phyloP scores from a whole-genome alignment of 1,140 invertebrate genomes.

The Drosophila chauvacae region DNA sequence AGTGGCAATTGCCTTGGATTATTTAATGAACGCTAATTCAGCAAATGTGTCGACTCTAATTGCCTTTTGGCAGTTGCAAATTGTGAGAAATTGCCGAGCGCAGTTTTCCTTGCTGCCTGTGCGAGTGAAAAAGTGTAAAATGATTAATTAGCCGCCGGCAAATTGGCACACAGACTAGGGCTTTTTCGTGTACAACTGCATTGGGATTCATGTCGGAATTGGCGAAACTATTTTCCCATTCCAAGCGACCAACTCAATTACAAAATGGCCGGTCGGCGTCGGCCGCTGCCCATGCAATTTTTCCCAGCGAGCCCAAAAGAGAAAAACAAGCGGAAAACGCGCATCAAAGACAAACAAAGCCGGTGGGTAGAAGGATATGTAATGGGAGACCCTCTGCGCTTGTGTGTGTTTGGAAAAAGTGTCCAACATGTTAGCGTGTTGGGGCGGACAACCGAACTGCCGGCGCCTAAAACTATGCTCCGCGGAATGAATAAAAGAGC shows the following conservation, averaged over 20 bases:
- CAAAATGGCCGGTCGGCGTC: conserved; percentile 23
- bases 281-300: conserved; percentile 45
- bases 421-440: conserved; percentile 53
- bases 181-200: conserved; percentile 35
- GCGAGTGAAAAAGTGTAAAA: conserved; percentile 37
- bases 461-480: conserved; percentile 59
- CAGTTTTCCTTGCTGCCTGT: conserved; percentile 20
- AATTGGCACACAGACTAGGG: conserved; percentile 34
- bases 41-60: conserved; percentile 39
- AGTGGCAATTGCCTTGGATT: conserved; percentile 36
- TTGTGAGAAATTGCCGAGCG: conserved; percentile 32
- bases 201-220: conserved; percentile 38
- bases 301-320: conserved; percentile 5
- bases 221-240: conserved; percentile 50
- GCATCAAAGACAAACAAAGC: conserved; percentile 57
- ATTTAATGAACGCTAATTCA: conserved; percentile 46
- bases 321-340: conserved; percentile 60
- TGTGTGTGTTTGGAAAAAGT: conserved; percentile 25
- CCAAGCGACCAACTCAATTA: conserved; percentile 51
- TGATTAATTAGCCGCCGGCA: conserved; percentile 48
- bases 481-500: conserved; percentile 52
- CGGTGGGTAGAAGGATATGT: not conserved
- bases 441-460: conserved; percentile 41
- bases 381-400: not conserved
- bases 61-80: conserved; percentile 51